Base-by-base conservation (phyloP, 2,888 invertebrate species). In the Oscheius sp. region DNA sequence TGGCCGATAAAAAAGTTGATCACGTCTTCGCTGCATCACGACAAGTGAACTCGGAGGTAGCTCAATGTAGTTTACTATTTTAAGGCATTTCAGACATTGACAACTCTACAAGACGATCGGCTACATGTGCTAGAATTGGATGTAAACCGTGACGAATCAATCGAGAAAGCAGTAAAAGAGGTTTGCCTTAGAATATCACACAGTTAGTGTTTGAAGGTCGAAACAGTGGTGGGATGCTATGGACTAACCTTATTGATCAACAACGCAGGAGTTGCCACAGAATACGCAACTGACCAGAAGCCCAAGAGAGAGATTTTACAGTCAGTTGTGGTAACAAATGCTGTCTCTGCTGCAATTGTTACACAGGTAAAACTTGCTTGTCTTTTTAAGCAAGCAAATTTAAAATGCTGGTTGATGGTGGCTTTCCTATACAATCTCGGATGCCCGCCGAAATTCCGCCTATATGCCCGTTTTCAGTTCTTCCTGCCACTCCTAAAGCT, bases 161-260 rank as follows among this genome's bases (percentile, higher is more conserved):
- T 72, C 10, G 51, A 59, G 32, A 42, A 57, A 42, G 70, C 70
- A 3, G 57, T 70, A 10, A 21, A 58, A n/a, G 21, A 55, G 48
- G 70, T 70, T 21, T 21, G 21, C 21, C 21, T 21, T 21, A 29
- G 1, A 10, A 33, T 3, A 21, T 42, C 7, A 42, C 3, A 42
- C 3, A 42, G 7, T 42, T 42, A 42, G 7, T 11, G 11, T 11
- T 32, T 53, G 42, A n/a, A 76, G 70, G 37, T 70, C 1, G 70
- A 58, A 10, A 51, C 73, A 9, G 72, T 81, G 21, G 79, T 81
- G 0, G 81, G 81, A 37, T 47, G 59, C 7, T 51, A 73, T 48
- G 79, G 81, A 1, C 53, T 68, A 37, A 55, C 33, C 9, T 9
- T 68, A 2, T n/a, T 72, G 32, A 42, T 72, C 29, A 72, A 72